Percentiles rank a stretch among this genome's conserved stretches.
Conservation (phyloP, 2,888 invertebrate genomes). For the Rutpela maculata region DNA sequence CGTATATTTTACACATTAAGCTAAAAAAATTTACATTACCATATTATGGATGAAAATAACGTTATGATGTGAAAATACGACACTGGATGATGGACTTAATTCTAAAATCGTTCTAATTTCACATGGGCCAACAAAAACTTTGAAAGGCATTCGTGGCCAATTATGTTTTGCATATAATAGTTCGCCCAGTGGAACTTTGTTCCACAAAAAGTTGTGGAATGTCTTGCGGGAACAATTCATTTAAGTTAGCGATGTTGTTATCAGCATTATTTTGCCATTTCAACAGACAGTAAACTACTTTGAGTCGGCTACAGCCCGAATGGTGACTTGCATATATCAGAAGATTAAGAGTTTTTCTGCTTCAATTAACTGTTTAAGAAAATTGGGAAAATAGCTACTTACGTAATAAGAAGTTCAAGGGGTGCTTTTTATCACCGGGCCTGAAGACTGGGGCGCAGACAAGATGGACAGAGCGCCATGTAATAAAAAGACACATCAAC, state of each 20-base stretch:
- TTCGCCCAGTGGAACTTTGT: constrained; percentile 12
- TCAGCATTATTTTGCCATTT: neutral
- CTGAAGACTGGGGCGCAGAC: no score
- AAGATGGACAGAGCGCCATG: no score
- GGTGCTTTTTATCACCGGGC: no score
- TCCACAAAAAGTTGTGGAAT: constrained; percentile 10
- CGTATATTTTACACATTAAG: no score
- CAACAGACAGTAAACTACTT: neutral
- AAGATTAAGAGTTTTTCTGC: neutral
- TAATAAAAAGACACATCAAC: no score
- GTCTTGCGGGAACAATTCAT: constrained; percentile 8
- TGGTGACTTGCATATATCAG: neutral
- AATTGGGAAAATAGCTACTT: no score
- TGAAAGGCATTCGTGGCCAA: constrained; percentile 2
- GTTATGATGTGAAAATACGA: neutral
- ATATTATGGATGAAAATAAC: no score
- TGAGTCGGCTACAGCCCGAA: neutral
- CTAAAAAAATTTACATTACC: no score
- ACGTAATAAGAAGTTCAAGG: no score
- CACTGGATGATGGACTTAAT: neutral
- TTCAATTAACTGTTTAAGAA: neutral
- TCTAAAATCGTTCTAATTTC: neutral
- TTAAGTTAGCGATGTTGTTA: constrained; percentile 8
- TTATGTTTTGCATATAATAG: constrained; percentile 28
- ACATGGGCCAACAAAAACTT: neutral